phyloP scores from a whole-genome alignment of 1,140 invertebrate species.

The Protaetia brevitarsis region DNA sequence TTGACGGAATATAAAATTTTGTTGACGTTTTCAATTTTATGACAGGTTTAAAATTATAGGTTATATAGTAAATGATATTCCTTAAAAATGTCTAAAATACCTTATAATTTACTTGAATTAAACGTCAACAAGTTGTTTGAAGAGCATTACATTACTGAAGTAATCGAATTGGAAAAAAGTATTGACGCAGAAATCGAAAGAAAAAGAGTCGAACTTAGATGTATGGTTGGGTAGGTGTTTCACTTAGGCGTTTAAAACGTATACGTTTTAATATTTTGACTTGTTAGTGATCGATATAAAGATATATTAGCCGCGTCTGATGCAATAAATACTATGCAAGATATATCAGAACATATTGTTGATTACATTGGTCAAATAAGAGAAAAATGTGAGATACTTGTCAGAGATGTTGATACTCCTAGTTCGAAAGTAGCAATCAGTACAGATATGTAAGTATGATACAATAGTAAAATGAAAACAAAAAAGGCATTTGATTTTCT shows the following conservation, averaged over 20 bases:
- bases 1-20: not conserved
- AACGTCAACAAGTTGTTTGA: slow-evolving; percentile 78
- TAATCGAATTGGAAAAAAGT: slow-evolving; percentile 79
- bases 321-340: slow-evolving; percentile 88
- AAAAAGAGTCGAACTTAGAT: slow-evolving; percentile 83
- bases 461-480: not conserved
- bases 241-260: not conserved
- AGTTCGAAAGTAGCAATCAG: not conserved
- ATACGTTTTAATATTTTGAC: slow-evolving; percentile 29
- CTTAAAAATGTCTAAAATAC: slow-evolving; percentile 35
- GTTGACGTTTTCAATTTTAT: slow-evolving; percentile 1
- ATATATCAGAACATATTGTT: slow-evolving; percentile 71
- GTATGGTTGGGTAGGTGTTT: slow-evolving; percentile 80
- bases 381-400: slow-evolving; percentile 62
- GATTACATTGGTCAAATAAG: slow-evolving; percentile 67
- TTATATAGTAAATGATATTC: not conserved
- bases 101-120: slow-evolving; percentile 60
- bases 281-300: slow-evolving; percentile 86
- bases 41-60: not conserved
- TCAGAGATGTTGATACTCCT: slow-evolving; percentile 48
- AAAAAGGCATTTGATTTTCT: slow-evolving; percentile 25
- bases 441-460: not conserved
- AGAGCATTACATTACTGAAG: slow-evolving; percentile 74
- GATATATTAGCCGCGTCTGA: slow-evolving; percentile 92
- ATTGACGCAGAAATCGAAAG: slow-evolving; percentile 84